Evolutionary conservation across 2,888 invertebrate genomes (phyloP), one percentile per base, ranked within the genome.

Genomic region (Ormyrus pomaceus): DNA sequence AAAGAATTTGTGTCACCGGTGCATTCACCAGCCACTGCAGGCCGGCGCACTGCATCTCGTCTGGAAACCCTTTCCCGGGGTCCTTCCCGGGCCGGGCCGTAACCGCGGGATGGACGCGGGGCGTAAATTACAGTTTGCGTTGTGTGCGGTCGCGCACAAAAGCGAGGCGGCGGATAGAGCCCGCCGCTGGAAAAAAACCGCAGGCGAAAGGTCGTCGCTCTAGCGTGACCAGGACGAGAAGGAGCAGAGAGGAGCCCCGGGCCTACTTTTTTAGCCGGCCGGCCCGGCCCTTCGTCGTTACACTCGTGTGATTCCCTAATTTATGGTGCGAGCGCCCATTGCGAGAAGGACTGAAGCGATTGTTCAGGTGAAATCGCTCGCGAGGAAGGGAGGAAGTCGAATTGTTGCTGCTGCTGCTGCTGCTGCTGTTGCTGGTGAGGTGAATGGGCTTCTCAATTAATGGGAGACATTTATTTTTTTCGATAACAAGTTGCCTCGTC

Each of bases 91-190:
- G 58, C 45, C 62, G n/a, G 10, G 34, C 51, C 66, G 19, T 19
- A 19, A 19, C 70, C 46, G 53, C 75, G 55, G n/a, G 46, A 19
- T 34, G 59, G 50, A 7, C 62, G n/a, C 45, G 7, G 53, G 68
- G 77, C 77, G 82, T 74, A 82, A 82, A 82, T 82, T 82, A 77
- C 77, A 79, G 74, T 82, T 82, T 79, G 82, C 79, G 78, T 64
- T 78, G 34, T 2, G 19, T 81, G 77, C 73, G 80, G 77, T 80
- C 73, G 46, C 73, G 53, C n/a, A 10, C 7, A 46, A 59, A 59
- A 19, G 19, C 19, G 19, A 13, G 13, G 6, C 56, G 7, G 51
- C 6, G 7, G 65, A 6, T 1, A 45, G 50, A 8, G 6, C 50
- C 5, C 10, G 13, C 62, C 62, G 58, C 66, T 68, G 73, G 19